phyloP scores from a whole-genome alignment of 2,888 invertebrate genomes.

The Crocallis elinguaria region DNA sequence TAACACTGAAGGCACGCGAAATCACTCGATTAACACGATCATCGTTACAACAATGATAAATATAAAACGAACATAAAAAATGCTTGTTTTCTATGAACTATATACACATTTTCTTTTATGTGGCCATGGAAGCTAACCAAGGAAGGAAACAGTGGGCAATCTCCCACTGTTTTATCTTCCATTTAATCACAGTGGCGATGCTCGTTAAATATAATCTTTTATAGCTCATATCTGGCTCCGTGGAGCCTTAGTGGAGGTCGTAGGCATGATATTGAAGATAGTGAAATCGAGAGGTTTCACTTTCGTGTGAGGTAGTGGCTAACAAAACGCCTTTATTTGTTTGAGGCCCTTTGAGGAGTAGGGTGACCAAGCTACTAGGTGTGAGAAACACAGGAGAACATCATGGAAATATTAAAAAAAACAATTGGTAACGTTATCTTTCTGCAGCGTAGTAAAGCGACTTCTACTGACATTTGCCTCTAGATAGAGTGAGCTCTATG shows the following conservation, averaged over 20 bases:
- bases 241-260: conserved; percentile 1
- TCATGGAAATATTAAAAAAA: not conserved
- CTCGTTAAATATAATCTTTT: conserved; percentile 37
- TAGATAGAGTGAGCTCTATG: too few species aligned
- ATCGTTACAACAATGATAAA: not conserved
- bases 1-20: not conserved
- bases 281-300: conserved; percentile 66
- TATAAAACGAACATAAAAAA: not conserved
- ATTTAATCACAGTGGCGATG: conserved; percentile 33
- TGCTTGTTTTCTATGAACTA: not conserved
- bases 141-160: conserved; percentile 24
- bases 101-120: conserved; percentile 2
- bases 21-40: not conserved
- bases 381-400: too few species aligned
- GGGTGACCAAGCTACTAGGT: conserved; percentile 36
- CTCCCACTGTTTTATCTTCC: conserved; percentile 23
- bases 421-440: not conserved
- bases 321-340: conserved; percentile 51
- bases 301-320: conserved; percentile 65
- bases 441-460: not conserved
- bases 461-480: too few species aligned
- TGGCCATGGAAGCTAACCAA: not conserved
- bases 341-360: conserved; percentile 48
- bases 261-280: conserved; percentile 29
- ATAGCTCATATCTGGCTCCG: conserved; percentile 30